phyloP scores from a whole-genome alignment of 2,888 invertebrate species.

The Incurvaria masculella region DNA sequence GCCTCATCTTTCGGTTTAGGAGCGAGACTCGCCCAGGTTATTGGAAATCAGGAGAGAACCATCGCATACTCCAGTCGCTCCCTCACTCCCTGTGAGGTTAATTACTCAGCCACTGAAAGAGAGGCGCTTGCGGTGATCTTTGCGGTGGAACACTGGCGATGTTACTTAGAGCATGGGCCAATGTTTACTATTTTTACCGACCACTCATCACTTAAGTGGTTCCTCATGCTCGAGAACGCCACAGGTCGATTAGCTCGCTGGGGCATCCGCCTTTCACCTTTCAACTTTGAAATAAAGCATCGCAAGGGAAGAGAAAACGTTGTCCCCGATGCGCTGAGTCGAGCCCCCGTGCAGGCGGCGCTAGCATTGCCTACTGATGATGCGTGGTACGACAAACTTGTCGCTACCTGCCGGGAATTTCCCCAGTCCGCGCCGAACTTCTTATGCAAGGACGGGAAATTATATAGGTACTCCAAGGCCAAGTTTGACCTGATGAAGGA shows the following conservation, averaged over 20 bases:
- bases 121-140: neutral
- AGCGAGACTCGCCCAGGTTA: neutral
- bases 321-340: slow-evolving; percentile 10
- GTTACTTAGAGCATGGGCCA: neutral
- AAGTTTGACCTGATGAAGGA: no score
- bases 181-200: slow-evolving; percentile 9
- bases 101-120: neutral
- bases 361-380: no score
- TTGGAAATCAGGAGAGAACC: neutral
- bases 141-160: neutral
- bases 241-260: slow-evolving; percentile 5
- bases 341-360: neutral
- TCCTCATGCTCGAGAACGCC: slow-evolving; percentile 4
- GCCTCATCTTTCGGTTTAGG: neutral
- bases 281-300: slow-evolving; percentile 9
- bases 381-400: no score
- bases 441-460: no score
- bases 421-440: no score
- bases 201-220: slow-evolving; percentile 18
- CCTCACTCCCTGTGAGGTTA: neutral
- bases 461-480: no score
- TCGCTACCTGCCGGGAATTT: no score
- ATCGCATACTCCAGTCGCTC: neutral
- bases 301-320: slow-evolving; percentile 7
- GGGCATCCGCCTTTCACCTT: slow-evolving; percentile 4